Conservation (phyloP, 2,888 invertebrate species). For the Clivina fossor region DNA sequence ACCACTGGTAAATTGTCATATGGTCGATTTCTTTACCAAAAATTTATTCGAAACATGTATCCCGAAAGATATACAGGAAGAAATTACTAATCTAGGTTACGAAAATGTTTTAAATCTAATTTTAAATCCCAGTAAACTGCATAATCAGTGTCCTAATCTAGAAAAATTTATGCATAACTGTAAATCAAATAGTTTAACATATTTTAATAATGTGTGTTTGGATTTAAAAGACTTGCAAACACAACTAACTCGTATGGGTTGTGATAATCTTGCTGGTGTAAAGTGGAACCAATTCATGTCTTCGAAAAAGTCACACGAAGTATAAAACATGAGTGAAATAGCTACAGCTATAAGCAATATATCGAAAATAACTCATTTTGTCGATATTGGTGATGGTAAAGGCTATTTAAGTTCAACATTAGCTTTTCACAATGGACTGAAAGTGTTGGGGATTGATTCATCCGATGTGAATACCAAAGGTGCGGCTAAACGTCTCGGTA, state of each 20-base stretch:
- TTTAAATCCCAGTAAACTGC: slow-evolving; percentile 52
- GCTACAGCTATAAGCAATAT: slow-evolving; percentile 57
- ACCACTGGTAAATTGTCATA: slow-evolving; percentile 72
- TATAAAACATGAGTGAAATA: slow-evolving; percentile 65
- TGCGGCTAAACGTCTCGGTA: slow-evolving; percentile 61
- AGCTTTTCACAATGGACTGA: slow-evolving; percentile 67
- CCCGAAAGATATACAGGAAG: slow-evolving; percentile 57
- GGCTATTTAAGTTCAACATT: slow-evolving; percentile 81
- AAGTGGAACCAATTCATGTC: slow-evolving; percentile 72
- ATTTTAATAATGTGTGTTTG: slow-evolving; percentile 53
- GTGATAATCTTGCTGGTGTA: slow-evolving; percentile 49
- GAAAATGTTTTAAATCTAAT: slow-evolving; percentile 56
- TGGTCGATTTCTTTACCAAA: slow-evolving; percentile 72
- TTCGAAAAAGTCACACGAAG: slow-evolving; percentile 80
- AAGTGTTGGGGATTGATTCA: slow-evolving; percentile 82
- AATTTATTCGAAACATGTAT: slow-evolving; percentile 65
- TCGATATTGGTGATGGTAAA: slow-evolving; percentile 89
- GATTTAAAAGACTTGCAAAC: slow-evolving; percentile 51
- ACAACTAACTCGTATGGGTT: slow-evolving; percentile 46
- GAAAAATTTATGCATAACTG: slow-evolving; percentile 44
- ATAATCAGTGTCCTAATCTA: slow-evolving; percentile 38
- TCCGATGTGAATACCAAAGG: slow-evolving; percentile 66
- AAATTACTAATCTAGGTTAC: slow-evolving; percentile 54
- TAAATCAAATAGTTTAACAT: slow-evolving; percentile 44
- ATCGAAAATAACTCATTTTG: slow-evolving; percentile 55